These are phyloP conservation scores for Paramacrobiotus metropolitanus DNA, from an alignment of 1,140 invertebrate species.

Conservation along the genomic window DNA sequence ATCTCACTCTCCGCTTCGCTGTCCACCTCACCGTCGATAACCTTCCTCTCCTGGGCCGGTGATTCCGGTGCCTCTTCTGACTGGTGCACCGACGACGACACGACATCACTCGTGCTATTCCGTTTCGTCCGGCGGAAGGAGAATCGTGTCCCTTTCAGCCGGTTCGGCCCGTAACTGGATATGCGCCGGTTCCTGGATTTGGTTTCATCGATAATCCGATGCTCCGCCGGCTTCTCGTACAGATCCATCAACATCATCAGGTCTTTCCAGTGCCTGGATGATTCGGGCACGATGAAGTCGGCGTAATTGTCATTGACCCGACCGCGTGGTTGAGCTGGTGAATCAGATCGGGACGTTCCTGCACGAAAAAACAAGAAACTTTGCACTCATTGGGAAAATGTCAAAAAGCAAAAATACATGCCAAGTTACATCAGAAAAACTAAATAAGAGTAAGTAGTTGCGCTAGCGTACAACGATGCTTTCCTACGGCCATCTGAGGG, in stretches of 20 bases:
- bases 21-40: background rate
- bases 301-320: background rate
- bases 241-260: background rate
- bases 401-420: too few species aligned
- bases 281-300: background rate
- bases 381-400: too few species aligned
- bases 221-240: background rate
- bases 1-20: background rate
- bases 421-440: too few species aligned
- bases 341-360: background rate
- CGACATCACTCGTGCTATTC: background rate
- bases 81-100: background rate
- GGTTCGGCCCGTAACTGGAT: background rate
- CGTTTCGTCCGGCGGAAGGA: background rate
- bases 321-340: background rate
- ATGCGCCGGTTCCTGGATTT: background rate
- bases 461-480: too few species aligned
- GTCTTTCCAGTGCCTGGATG: background rate
- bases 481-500: too few species aligned
- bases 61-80: background rate
- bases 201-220: background rate
- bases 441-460: too few species aligned
- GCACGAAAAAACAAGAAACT: too few species aligned
- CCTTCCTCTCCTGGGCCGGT: background rate
- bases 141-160: background rate